Evolutionary conservation across 2,113 vertebrate genomes (phyloP).

Genomic region (Abramis brama): DNA sequence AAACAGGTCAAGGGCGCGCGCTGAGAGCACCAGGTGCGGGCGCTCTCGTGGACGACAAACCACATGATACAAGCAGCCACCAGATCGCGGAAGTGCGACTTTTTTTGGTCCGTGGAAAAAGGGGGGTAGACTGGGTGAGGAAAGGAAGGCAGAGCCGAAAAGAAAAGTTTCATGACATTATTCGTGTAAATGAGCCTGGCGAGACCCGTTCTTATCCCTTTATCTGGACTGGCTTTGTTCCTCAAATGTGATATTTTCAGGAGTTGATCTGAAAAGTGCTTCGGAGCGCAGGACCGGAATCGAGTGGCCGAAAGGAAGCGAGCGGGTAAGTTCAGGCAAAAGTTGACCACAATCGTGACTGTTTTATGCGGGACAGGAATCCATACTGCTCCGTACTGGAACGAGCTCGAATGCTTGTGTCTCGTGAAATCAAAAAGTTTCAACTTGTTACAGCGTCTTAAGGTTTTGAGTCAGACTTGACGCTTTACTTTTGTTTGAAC

Average conservation of each 20-base stretch:
- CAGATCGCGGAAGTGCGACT: conserved; percentile 56
- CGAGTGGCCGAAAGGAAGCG: conserved; percentile 35
- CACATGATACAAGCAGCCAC: conserved; percentile 55
- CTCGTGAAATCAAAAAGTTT: background rate
- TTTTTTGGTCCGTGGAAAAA: conserved; percentile 45
- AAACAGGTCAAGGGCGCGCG: conserved; percentile 45
- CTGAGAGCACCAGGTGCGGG: conserved; percentile 52
- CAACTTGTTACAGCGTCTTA: background rate
- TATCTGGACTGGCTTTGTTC: background rate
- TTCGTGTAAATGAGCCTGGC: background rate
- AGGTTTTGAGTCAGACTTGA: background rate
- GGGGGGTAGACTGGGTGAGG: conserved; percentile 31
- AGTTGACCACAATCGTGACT: conserved; percentile 41
- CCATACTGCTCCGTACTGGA: background rate
- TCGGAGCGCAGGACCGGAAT: background rate
- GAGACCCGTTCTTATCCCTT: background rate
- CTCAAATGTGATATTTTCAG: conserved; percentile 31
- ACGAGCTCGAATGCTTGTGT: conserved; percentile 21
- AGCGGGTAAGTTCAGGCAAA: conserved; percentile 51
- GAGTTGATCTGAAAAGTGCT: conserved; percentile 11
- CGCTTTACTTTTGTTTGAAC: background rate
- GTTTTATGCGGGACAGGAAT: conserved; percentile 18
- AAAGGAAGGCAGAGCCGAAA: conserved; percentile 23
- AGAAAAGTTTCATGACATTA: conserved; percentile 43
- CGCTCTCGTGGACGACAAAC: conserved; percentile 52